Evolutionary conservation across 2,113 vertebrate genomes (phyloP).

Genomic region (Centropus unirufus): DNA sequence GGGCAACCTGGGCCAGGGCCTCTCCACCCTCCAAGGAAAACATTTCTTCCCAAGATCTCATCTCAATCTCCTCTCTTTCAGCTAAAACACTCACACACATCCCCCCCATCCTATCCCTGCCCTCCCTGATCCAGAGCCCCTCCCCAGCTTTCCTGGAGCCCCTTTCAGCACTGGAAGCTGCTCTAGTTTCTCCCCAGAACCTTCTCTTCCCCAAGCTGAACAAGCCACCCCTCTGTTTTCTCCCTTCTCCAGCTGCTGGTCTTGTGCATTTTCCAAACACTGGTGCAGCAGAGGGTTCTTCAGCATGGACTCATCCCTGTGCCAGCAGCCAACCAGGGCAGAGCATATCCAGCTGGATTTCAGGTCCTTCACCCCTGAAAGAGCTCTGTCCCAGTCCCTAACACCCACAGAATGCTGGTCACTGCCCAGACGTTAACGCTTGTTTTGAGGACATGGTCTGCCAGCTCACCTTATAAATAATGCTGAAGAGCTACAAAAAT

Average conservation of each 20-base stretch:
- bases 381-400: background rate
- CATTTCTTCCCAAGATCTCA: too few relatives aligned
- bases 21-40: too few relatives aligned
- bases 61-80: too few relatives aligned
- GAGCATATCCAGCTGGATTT: background rate
- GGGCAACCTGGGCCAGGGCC: too few relatives aligned
- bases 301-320: background rate
- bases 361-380: background rate
- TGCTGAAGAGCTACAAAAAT: background rate
- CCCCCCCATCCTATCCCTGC: too few relatives aligned
- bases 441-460: conserved; percentile 14
- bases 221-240: background rate
- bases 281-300: background rate
- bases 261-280: background rate
- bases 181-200: too few relatives aligned
- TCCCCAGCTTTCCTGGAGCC: too few relatives aligned
- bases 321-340: background rate
- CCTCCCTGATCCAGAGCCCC: too few relatives aligned
- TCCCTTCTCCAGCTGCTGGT: background rate
- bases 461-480: background rate
- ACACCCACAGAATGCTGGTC: background rate
- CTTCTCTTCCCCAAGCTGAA: too few relatives aligned
- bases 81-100: too few relatives aligned
- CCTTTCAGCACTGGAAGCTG: too few relatives aligned
- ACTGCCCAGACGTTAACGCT: background rate